Evolutionary conservation across 35 echinoderm and acorn worm genomes (phyloP).

Genomic region (Stichopus chloronotus): DNA sequence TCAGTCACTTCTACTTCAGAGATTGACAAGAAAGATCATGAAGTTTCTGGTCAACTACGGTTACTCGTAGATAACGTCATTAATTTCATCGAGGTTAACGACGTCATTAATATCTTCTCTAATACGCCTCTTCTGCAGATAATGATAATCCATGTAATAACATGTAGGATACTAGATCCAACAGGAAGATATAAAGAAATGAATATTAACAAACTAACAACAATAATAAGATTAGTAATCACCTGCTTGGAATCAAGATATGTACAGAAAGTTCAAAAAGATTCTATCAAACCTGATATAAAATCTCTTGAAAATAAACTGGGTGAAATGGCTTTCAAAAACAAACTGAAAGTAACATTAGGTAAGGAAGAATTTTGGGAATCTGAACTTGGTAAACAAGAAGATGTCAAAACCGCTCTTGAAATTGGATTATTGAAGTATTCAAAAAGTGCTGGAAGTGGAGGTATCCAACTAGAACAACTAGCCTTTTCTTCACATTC

Average conservation of each 20-base stretch:
- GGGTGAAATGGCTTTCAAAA: slow-evolving; percentile 5
- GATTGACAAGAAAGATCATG: too few relatives aligned
- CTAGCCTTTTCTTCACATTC: not conserved
- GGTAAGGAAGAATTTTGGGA: too few relatives aligned
- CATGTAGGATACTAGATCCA: not conserved
- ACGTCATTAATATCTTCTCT: not conserved
- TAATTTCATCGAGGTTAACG: not conserved
- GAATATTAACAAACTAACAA: too few relatives aligned
- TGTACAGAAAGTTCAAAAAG: not conserved
- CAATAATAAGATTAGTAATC: too few relatives aligned
- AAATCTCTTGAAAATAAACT: not conserved
- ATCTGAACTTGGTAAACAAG: not conserved
- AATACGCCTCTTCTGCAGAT: slow-evolving; percentile 33
- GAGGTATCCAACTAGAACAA: not conserved
- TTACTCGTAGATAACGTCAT: not conserved
- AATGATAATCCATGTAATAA: slow-evolving; percentile 41
- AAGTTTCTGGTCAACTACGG: not conserved
- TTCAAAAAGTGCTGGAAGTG: not conserved
- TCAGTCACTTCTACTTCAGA: too few relatives aligned
- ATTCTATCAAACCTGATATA: not conserved
- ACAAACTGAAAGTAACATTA: slow-evolving; percentile 25
- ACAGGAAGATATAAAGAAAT: not conserved
- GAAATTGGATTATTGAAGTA: not conserved
- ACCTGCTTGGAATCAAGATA: too few relatives aligned
- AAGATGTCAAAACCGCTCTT: not conserved